Conservation (phyloP, 2,797 vertebrate species). For the Epinephelus awoara region DNA sequence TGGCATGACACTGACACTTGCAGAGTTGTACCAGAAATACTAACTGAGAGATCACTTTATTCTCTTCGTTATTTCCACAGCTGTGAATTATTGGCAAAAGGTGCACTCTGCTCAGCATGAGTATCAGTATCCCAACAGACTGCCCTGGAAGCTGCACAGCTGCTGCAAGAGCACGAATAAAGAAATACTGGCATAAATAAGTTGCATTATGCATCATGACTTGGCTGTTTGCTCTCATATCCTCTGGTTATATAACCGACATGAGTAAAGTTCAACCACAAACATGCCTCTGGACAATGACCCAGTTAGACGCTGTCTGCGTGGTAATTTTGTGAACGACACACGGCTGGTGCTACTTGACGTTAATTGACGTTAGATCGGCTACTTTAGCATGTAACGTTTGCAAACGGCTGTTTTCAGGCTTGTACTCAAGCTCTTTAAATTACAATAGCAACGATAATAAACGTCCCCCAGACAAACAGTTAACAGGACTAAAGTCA, state of each 20-base stretch:
- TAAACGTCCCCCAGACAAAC: not conserved
- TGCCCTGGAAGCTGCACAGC: not conserved
- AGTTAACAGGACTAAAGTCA: not conserved
- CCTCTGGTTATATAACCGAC: constrained; percentile 62
- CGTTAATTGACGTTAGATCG: not conserved
- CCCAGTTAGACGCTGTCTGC: not conserved
- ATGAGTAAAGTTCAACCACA: constrained; percentile 59
- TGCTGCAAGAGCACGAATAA: not conserved
- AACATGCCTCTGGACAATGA: constrained; percentile 19
- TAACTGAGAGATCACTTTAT: not conserved
- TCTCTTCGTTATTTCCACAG: not conserved
- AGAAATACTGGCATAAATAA: not conserved
- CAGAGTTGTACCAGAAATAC: not conserved
- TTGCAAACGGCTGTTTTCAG: not conserved
- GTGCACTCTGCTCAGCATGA: not conserved
- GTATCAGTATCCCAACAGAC: not conserved
- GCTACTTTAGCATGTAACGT: constrained; percentile 6
- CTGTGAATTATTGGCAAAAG: not conserved
- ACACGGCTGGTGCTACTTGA: not conserved
- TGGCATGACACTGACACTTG: not conserved
- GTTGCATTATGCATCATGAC: not conserved
- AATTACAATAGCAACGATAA: too few species aligned
- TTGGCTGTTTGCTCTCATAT: not conserved
- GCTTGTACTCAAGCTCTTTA: not conserved
- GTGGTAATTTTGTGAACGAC: not conserved